Evolutionary conservation across 2,113 vertebrate genomes (phyloP).

Genomic region (Brachyistius frenatus): DNA sequence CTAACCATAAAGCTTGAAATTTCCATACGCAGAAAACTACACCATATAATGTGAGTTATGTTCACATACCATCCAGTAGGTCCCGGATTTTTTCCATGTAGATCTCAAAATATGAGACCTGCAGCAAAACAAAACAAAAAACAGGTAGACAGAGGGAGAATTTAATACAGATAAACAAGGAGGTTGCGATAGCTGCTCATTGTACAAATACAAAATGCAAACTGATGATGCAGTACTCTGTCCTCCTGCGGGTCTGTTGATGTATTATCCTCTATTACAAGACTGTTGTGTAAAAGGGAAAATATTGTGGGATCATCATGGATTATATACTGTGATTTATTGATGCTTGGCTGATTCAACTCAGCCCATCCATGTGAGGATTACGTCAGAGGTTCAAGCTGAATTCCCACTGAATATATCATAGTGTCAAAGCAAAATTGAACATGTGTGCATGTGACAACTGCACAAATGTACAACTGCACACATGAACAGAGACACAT

Average conservation of each 20-base stretch:
- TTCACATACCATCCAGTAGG: conserved; percentile 91
- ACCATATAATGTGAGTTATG: not conserved
- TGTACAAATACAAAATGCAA: conserved; percentile 38
- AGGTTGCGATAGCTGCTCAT: conserved; percentile 8
- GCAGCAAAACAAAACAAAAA: conserved; percentile 21
- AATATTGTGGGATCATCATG: conserved; percentile 43
- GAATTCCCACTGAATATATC: conserved; percentile 18
- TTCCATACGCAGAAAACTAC: too few relatives aligned
- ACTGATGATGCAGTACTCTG: conserved; percentile 38
- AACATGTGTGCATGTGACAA: not conserved
- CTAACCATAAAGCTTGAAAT: too few relatives aligned
- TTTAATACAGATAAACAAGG: conserved; percentile 18
- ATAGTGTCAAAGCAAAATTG: not conserved
- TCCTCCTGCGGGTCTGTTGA: not conserved
- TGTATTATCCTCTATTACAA: conserved; percentile 49
- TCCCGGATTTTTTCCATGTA: conserved; percentile 98
- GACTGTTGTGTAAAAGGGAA: conserved; percentile 22
- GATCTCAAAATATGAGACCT: conserved; percentile 99
- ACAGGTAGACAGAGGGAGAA: not conserved
- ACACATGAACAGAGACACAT: not conserved
- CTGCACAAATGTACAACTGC: not conserved
- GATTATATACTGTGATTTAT: conserved; percentile 60
- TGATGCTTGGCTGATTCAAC: conserved; percentile 40
- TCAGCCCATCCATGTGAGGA: conserved; percentile 34
- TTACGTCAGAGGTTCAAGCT: conserved; percentile 36